Evolutionary conservation across 1,140 invertebrate species (phyloP).

Genomic region (Trachelipus rathkii): DNA sequence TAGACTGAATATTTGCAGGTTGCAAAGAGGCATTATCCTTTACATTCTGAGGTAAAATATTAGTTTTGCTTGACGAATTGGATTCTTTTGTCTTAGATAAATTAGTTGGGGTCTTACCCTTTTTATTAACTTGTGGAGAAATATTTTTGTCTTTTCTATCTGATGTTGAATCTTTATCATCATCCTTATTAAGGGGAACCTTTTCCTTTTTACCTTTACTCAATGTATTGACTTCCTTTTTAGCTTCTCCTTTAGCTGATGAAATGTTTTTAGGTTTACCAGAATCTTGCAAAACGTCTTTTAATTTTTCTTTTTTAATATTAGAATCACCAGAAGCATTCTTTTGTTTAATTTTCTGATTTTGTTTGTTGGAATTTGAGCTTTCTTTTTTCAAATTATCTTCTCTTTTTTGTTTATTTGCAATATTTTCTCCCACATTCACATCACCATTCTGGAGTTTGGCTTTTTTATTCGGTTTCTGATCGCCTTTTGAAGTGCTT

Average conservation of each 20-base stretch:
- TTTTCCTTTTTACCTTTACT: neutral
- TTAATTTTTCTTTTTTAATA: too few relatives aligned
- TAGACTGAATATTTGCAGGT: too few relatives aligned
- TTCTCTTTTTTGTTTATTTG: neutral
- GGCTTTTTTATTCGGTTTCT: neutral
- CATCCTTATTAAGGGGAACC: neutral
- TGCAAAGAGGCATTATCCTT: neutral
- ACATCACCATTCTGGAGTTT: neutral
- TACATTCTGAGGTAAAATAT: neutral
- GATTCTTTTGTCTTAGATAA: neutral
- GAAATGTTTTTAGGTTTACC: too few relatives aligned
- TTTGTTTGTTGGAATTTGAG: too few relatives aligned
- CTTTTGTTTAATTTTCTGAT: too few relatives aligned
- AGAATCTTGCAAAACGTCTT: too few relatives aligned
- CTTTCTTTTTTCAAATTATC: neutral
- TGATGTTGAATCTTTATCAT: neutral
- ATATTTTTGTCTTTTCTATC: too few relatives aligned
- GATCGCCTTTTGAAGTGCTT: neutral
- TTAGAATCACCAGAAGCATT: too few relatives aligned
- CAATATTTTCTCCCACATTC: neutral
- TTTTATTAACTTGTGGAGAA: too few relatives aligned
- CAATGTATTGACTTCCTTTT: neutral
- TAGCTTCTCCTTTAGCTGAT: neutral
- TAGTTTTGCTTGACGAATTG: neutral
- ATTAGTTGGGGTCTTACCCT: too few relatives aligned